These are phyloP conservation scores for Sciurus vulgaris DNA, from an alignment of 2,797 vertebrate species.

Conservation along the genomic window DNA sequence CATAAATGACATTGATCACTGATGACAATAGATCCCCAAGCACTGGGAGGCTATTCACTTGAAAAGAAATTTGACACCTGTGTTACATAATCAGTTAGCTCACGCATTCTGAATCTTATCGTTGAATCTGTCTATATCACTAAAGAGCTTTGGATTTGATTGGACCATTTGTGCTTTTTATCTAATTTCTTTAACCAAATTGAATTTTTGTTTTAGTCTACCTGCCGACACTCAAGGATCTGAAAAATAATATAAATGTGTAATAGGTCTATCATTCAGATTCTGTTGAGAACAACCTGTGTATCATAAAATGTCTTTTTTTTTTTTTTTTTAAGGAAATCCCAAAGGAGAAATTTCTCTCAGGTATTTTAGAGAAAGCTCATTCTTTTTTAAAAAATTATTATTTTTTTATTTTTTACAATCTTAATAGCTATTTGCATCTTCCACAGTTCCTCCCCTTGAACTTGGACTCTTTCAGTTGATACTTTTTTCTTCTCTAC, in stretches of 20 bases:
- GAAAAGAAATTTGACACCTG: not conserved
- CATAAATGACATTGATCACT: not conserved
- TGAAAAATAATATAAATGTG: not conserved
- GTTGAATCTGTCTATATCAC: not conserved
- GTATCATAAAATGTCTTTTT: not conserved
- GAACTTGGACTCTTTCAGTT: not conserved
- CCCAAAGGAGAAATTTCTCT: not conserved
- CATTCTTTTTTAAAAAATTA: not conserved
- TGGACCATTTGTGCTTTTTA: not conserved
- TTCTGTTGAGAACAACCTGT: not conserved
- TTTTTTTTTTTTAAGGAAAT: not conserved
- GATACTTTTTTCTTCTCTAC: not conserved
- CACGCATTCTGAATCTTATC: not conserved
- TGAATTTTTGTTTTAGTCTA: constrained; percentile 28
- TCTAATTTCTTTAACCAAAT: not conserved
- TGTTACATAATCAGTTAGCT: not conserved
- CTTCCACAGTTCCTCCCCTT: not conserved
- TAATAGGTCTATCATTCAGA: not conserved
- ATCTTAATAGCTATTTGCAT: not conserved
- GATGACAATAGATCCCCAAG: not conserved
- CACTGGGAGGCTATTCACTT: not conserved
- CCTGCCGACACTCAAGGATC: not conserved
- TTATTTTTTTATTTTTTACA: no score
- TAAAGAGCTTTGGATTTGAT: not conserved
- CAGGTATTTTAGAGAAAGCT: not conserved